phyloP scores from a whole-genome alignment of 2,113 vertebrate genomes.

The Atherinomorus stipes region DNA sequence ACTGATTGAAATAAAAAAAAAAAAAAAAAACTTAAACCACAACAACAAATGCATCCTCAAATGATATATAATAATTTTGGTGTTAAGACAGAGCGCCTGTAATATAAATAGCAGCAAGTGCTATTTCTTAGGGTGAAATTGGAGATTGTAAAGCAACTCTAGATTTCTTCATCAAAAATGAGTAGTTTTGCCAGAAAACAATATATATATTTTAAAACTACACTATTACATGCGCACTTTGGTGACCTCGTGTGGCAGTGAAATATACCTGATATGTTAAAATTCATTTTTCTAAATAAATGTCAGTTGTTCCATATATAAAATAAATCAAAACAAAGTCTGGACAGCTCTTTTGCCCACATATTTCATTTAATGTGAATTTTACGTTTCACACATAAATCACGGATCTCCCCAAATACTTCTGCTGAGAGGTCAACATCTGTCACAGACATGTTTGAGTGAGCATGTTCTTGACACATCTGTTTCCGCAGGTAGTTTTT shows the following conservation, averaged over 20 bases:
- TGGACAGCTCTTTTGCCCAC: too few relatives aligned
- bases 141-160: conserved; percentile 6
- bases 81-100: conserved; percentile 24
- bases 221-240: conserved; percentile 23
- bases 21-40: conserved; percentile 12
- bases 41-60: conserved; percentile 43
- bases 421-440: neutral
- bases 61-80: conserved; percentile 27
- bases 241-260: conserved; percentile 54
- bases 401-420: neutral
- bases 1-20: neutral
- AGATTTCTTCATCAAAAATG: conserved; percentile 14
- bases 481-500: conserved; percentile 38
- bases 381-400: neutral
- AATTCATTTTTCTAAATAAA: neutral
- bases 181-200: conserved; percentile 25
- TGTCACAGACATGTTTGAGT: conserved; percentile 10
- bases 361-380: too few relatives aligned
- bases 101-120: conserved; percentile 20
- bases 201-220: neutral
- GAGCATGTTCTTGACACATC: conserved; percentile 13
- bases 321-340: too few relatives aligned
- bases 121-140: conserved; percentile 15
- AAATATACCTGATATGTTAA: neutral
- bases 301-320: neutral